These are phyloP conservation scores for Drosophila pruinosa DNA, from an alignment of 1,140 invertebrate genomes.

Conservation along the genomic window DNA sequence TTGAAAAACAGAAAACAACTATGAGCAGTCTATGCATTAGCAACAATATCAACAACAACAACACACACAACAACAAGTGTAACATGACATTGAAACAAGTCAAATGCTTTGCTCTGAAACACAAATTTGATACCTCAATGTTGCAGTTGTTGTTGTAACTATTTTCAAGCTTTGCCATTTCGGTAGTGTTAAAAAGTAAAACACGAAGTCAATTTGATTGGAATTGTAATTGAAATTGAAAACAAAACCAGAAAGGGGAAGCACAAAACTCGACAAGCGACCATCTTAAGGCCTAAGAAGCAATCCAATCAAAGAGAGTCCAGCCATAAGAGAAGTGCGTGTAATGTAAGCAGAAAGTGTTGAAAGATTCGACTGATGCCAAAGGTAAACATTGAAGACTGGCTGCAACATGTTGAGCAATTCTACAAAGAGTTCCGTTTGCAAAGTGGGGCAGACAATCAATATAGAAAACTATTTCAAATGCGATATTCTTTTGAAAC, in stretches of 20 bases:
- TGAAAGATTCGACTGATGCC: background rate
- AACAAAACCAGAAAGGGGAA: slow-evolving; percentile 12
- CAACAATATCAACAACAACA: slow-evolving; percentile 21
- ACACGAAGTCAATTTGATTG: slow-evolving; percentile 57
- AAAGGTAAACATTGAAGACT: background rate
- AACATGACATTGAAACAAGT: slow-evolving; percentile 77
- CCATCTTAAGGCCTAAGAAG: background rate
- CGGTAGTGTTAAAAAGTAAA: slow-evolving; percentile 47
- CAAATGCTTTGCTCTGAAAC: slow-evolving; percentile 58
- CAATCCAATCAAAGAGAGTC: background rate
- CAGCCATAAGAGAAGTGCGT: background rate
- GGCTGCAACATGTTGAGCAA: background rate
- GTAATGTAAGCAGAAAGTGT: background rate
- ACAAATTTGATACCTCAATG: slow-evolving; percentile 54
- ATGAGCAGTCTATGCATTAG: slow-evolving; percentile 19
- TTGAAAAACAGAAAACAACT: slow-evolving; percentile 28
- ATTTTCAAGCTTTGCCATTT: slow-evolving; percentile 14
- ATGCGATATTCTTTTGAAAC: too few relatives aligned
- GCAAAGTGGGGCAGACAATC: too few relatives aligned
- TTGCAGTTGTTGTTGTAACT: slow-evolving; percentile 19
- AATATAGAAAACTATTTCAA: too few relatives aligned
- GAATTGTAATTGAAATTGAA: slow-evolving; percentile 50
- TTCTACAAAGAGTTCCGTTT: background rate
- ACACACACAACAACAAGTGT: slow-evolving; percentile 52
- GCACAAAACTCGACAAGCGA: background rate